Base-by-base conservation (phyloP, 2,797 vertebrate genomes). In the Netta rufina region DNA sequence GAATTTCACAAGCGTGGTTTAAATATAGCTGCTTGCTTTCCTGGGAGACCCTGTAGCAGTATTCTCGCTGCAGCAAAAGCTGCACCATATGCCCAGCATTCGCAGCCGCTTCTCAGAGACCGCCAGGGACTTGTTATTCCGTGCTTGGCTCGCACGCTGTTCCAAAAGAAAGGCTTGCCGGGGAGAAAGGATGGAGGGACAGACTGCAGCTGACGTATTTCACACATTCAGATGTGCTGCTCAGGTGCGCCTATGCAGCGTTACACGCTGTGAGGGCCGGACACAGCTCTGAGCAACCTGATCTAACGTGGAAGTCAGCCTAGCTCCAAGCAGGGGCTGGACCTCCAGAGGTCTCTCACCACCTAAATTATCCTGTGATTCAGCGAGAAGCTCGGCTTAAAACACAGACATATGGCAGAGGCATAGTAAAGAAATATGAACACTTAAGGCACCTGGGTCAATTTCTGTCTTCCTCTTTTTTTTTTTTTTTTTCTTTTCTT, bases 11-110 rank as follows among this genome's bases (percentile, higher is more conserved):
- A 92, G 78, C 90, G n/a, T 11, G 75, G 56, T 94, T 95, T 95
- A 96, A 94, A 96, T 96, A 93, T 87, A 97, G 88, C 91, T 66
- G 74, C 74, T 80, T 93, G 71, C 83, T 78, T 96, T 90, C 94
- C 88, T 91, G 81, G 92, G 94, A 96, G 91, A 91, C 90, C 92
- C 90, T 65, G 73, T 76, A 86, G 70, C 85, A 22, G 65, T 71
- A 33, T 71, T 88, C 91, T 93, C 74, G 85, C 79, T 86, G 90
- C 93, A 95, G 92, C 54, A 61, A 94, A 62, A 90, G 90, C 92
- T 74, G 91, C 75, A 71, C 92, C 96, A 94, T 93, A 87, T 94
- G 95, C 92, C 95, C 64, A 81, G 62, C 43, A 38, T 84, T 86
- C 8, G 0, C 92, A 85, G 89, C 76, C 78, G 1, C 56, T 94